phyloP scores from a whole-genome alignment of 1,140 invertebrate species.

The Diorhabda carinulata region DNA sequence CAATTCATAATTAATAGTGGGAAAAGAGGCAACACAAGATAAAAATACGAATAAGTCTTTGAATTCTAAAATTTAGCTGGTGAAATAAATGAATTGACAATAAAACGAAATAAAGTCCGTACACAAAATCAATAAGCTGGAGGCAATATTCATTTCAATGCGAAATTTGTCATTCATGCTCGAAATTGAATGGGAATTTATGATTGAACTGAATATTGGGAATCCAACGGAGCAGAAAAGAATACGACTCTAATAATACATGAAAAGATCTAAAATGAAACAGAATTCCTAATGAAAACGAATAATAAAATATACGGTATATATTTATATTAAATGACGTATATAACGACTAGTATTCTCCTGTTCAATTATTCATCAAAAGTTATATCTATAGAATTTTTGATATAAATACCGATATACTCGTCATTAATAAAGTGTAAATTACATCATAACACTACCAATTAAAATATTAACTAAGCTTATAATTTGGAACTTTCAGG shows the following conservation, averaged over 20 bases:
- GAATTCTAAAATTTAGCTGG: slow-evolving; percentile 6
- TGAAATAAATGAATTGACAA: slow-evolving; percentile 11
- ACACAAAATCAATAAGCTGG: slow-evolving; percentile 23
- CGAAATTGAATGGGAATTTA: slow-evolving; percentile 47
- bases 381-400: too few relatives aligned
- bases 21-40: background rate
- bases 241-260: slow-evolving; percentile 18
- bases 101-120: slow-evolving; percentile 18
- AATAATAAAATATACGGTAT: background rate
- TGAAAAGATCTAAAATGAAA: slow-evolving; percentile 4
- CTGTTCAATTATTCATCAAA: too few relatives aligned
- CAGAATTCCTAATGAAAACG: slow-evolving; percentile 2
- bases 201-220: slow-evolving; percentile 45
- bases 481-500: too few relatives aligned
- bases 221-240: slow-evolving; percentile 28
- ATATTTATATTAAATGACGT: too few relatives aligned
- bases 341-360: too few relatives aligned
- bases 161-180: slow-evolving; percentile 47
- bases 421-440: too few relatives aligned
- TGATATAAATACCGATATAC: too few relatives aligned
- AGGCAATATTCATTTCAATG: slow-evolving; percentile 47
- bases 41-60: background rate
- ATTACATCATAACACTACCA: too few relatives aligned
- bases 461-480: too few relatives aligned
- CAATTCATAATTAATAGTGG: too few relatives aligned